Evolutionary conservation across 2,797 vertebrate species (phyloP).

Genomic region (Onychomys arenicola): DNA sequence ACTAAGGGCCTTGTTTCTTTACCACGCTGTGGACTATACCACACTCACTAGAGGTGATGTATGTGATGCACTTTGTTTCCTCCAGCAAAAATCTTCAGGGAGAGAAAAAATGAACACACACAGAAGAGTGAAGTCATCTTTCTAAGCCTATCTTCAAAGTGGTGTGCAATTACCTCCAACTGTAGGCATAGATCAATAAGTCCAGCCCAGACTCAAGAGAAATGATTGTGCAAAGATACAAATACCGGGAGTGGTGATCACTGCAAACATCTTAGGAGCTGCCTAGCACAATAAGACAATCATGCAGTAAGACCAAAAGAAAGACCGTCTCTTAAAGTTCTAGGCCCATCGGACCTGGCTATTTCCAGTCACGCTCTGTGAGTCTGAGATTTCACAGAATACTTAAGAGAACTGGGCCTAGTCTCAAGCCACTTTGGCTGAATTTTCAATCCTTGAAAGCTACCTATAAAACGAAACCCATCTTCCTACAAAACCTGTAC

Average conservation of each 20-base stretch:
- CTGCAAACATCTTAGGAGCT: background rate
- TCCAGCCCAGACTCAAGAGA: background rate
- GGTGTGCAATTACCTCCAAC: background rate
- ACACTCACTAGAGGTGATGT: background rate
- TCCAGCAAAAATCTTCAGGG: background rate
- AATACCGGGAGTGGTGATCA: background rate
- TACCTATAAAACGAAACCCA: background rate
- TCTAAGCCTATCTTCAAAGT: background rate
- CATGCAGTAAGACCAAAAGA: background rate
- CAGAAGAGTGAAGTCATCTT: background rate
- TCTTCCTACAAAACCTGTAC: slow-evolving; percentile 11
- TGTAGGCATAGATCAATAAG: background rate
- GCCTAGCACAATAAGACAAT: background rate
- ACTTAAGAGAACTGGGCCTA: slow-evolving; percentile 33
- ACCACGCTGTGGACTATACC: background rate
- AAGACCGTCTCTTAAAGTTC: slow-evolving; percentile 1
- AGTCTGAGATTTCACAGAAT: slow-evolving; percentile 34
- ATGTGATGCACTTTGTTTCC: background rate
- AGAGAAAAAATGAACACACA: background rate
- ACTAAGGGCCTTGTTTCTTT: background rate
- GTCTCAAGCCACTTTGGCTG: slow-evolving; percentile 20
- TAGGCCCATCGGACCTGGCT: background rate
- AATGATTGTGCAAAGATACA: background rate
- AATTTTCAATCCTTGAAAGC: slow-evolving; percentile 31
- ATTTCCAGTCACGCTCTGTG: background rate